A percentile compares a stretch with the other conserved stretches of the same genome.
Evolutionary conservation across 2,888 invertebrate species (phyloP).

Genomic region (Tortricodes alternella): DNA sequence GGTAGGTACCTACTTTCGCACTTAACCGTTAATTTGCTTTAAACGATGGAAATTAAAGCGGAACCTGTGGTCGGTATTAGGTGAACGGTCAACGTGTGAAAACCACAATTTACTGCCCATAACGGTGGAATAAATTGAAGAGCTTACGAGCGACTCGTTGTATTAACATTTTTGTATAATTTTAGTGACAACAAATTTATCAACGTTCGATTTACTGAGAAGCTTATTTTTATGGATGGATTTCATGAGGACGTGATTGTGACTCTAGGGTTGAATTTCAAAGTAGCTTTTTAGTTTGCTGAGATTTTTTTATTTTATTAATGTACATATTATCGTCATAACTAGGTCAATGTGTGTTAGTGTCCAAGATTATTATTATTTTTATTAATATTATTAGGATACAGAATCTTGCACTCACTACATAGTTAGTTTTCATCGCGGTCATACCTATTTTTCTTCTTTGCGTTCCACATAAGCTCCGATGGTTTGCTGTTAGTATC

Average conservation of each 20-base stretch:
- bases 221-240: constrained; percentile 30
- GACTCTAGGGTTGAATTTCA: not conserved
- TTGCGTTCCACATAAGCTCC: too few species aligned
- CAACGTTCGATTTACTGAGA: constrained; percentile 40
- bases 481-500: too few species aligned
- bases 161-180: constrained; percentile 34
- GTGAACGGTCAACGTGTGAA: constrained; percentile 37
- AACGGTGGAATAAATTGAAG: constrained; percentile 41
- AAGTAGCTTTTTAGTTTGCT: too few species aligned
- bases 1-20: constrained; percentile 38
- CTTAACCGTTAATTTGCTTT: constrained; percentile 43
- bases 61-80: constrained; percentile 31
- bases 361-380: too few species aligned
- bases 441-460: too few species aligned
- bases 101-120: constrained; percentile 39
- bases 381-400: too few species aligned
- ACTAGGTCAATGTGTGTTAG: not conserved
- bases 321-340: not conserved
- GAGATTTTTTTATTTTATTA: not conserved
- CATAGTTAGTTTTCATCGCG: too few species aligned
- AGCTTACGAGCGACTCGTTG: constrained; percentile 34
- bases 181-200: constrained; percentile 33
- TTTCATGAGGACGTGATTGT: not conserved
- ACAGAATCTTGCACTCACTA: too few species aligned
- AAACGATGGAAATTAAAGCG: constrained; percentile 39